Percentiles rank a stretch among this genome's conserved stretches.
Evolutionary conservation across 1,140 invertebrate species (phyloP).

Genomic region (Ylistrum balloti): DNA sequence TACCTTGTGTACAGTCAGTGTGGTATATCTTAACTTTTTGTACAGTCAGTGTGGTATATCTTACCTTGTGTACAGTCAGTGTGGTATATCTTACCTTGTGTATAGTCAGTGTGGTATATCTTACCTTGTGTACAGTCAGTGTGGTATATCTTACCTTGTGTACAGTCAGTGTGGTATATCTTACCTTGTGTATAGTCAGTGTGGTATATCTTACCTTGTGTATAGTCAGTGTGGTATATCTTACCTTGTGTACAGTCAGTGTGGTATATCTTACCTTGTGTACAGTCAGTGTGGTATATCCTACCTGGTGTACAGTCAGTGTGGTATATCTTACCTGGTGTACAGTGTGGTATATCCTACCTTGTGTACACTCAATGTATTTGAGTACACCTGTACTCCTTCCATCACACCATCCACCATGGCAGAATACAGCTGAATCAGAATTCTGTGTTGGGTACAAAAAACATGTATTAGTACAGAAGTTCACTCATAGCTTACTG

Average conservation of each 20-base stretch:
- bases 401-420: slow-evolving; percentile 71
- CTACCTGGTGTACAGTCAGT: background rate
- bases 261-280: slow-evolving; percentile 48
- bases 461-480: background rate
- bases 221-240: background rate
- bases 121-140: background rate
- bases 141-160: slow-evolving; percentile 63
- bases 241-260: slow-evolving; percentile 71
- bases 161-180: slow-evolving; percentile 64
- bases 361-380: slow-evolving; percentile 69
- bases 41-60: background rate
- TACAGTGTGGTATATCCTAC: slow-evolving; percentile 55
- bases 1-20: background rate
- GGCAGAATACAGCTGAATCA: slow-evolving; percentile 68
- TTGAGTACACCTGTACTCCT: slow-evolving; percentile 69
- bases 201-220: background rate
- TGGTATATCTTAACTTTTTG: background rate
- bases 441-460: slow-evolving; percentile 62
- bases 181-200: background rate
- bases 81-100: slow-evolving; percentile 50
- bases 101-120: background rate
- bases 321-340: slow-evolving; percentile 63
- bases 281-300: background rate
- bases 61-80: slow-evolving; percentile 71
- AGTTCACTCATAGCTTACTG: too few species aligned